Conservation (phyloP, 2,797 vertebrate species). For the Chelidonichthys spinosus region DNA sequence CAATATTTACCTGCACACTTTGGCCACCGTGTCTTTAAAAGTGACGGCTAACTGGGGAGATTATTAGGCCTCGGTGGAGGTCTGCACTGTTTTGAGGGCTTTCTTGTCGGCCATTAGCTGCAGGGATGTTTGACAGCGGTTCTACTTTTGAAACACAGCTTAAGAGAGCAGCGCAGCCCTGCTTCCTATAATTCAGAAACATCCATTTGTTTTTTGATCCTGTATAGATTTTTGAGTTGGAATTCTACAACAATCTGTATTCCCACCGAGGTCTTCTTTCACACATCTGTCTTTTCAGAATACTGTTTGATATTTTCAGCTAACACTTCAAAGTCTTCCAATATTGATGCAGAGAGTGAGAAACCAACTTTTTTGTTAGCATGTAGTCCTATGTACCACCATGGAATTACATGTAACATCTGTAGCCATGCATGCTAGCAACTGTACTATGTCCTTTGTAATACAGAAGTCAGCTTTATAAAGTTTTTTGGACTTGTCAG, state of each 20-base stretch:
- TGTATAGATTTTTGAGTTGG: conserved; percentile 26
- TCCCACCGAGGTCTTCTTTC: not conserved
- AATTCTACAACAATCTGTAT: conserved; percentile 10
- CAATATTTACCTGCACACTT: conserved; percentile 11
- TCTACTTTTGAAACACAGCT: conserved; percentile 37
- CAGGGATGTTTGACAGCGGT: conserved; percentile 40
- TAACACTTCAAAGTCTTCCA: not conserved
- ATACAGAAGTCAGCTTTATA: no score
- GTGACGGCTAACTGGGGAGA: conserved; percentile 50
- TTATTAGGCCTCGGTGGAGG: conserved; percentile 42
- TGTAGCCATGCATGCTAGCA: no score
- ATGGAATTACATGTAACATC: not conserved
- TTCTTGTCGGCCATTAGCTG: conserved; percentile 44
- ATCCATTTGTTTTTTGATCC: conserved; percentile 29
- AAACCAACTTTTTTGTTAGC: no score
- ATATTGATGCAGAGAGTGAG: no score
- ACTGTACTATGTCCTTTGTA: no score
- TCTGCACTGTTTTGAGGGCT: conserved; percentile 29
- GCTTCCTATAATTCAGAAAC: conserved; percentile 19
- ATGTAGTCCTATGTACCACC: not conserved
- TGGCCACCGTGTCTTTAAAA: conserved; percentile 20
- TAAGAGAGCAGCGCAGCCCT: conserved; percentile 10
- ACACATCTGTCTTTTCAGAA: not conserved
- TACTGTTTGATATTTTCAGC: not conserved
- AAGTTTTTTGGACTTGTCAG: no score